Evolutionary conservation across 30 jellyfish, hydroid and myxozoan genomes (phyloP).

Genomic region (Cassiopea andromeda): DNA sequence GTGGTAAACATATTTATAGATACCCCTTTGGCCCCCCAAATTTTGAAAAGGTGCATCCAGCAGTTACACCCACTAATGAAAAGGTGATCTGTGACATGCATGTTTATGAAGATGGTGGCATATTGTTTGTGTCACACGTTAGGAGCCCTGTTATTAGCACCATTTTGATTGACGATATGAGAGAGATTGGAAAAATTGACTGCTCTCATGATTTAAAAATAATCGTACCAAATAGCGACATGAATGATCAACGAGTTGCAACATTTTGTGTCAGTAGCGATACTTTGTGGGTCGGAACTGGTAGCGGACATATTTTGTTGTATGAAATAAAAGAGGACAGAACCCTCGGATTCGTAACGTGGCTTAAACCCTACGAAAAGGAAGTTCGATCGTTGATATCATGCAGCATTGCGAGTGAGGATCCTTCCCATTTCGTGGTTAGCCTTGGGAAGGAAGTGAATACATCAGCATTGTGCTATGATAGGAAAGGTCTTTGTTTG

Average conservation of each 20-base stretch:
- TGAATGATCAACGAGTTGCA: slow-evolving; percentile 78
- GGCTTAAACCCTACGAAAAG: slow-evolving; percentile 79
- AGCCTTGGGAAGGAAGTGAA: slow-evolving; percentile 83
- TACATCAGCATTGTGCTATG: slow-evolving; percentile 33
- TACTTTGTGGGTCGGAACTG: slow-evolving; percentile 95
- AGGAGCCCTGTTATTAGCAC: slow-evolving; percentile 61
- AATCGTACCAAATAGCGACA: slow-evolving; percentile 62
- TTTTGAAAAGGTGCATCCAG: not conserved
- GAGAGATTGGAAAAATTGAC: not conserved
- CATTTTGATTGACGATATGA: slow-evolving; percentile 15
- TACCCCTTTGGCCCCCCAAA: slow-evolving; percentile 42
- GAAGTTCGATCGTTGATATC: slow-evolving; percentile 70
- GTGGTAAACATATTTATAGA: slow-evolving; percentile 50
- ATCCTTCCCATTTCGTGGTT: slow-evolving; percentile 56
- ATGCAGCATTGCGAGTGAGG: slow-evolving; percentile 16
- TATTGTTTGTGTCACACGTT: slow-evolving; percentile 49
- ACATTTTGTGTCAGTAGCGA: slow-evolving; percentile 75
- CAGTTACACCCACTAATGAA: slow-evolving; percentile 17
- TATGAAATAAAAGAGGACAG: slow-evolving; percentile 30
- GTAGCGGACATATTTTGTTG: slow-evolving; percentile 87
- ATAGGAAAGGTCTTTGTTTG: slow-evolving; percentile 26
- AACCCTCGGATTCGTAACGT: slow-evolving; percentile 18
- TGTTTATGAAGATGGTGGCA: slow-evolving; percentile 47
- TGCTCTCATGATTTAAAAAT: slow-evolving; percentile 57
- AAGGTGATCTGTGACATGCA: slow-evolving; percentile 43